Evolutionary conservation across 2,888 invertebrate genomes (phyloP).

Genomic region (Chydorus sphaericus): DNA sequence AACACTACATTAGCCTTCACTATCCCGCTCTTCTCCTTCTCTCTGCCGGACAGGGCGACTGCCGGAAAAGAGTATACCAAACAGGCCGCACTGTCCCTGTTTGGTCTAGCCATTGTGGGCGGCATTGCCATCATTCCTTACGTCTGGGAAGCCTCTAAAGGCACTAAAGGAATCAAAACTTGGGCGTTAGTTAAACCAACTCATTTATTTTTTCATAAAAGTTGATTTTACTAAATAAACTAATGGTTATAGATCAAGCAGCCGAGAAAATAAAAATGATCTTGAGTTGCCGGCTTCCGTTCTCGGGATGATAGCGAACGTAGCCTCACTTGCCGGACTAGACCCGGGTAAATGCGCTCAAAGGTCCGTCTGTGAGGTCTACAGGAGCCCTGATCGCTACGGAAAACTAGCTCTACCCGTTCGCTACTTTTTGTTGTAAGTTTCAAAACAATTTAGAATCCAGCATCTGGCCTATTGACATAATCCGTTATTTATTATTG

Average conservation of each 20-base stretch:
- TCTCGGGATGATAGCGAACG: neutral
- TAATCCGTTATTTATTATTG: neutral
- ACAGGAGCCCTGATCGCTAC: slow-evolving; percentile 25
- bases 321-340: slow-evolving; percentile 15
- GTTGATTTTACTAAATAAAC: neutral
- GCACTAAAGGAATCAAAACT: neutral
- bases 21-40: slow-evolving; percentile 23
- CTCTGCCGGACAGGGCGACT: slow-evolving; percentile 16
- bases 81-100: slow-evolving; percentile 14
- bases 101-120: slow-evolving; percentile 13
- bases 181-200: neutral
- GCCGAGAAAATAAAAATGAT: neutral
- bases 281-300: neutral
- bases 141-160: slow-evolving; percentile 3
- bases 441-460: no score
- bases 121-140: slow-evolving; percentile 10
- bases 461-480: neutral
- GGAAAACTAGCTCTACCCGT: slow-evolving; percentile 24
- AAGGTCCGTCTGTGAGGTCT: slow-evolving; percentile 25
- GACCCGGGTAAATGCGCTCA: slow-evolving; percentile 23
- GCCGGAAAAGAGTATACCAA: slow-evolving; percentile 18
- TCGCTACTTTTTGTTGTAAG: slow-evolving; percentile 24
- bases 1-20: slow-evolving; percentile 24
- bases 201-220: neutral
- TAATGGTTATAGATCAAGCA: neutral